Evolutionary conservation across 2,113 vertebrate genomes (phyloP), one percentile per base, ranked within the genome.

Genomic region (Myocastor coypus): DNA sequence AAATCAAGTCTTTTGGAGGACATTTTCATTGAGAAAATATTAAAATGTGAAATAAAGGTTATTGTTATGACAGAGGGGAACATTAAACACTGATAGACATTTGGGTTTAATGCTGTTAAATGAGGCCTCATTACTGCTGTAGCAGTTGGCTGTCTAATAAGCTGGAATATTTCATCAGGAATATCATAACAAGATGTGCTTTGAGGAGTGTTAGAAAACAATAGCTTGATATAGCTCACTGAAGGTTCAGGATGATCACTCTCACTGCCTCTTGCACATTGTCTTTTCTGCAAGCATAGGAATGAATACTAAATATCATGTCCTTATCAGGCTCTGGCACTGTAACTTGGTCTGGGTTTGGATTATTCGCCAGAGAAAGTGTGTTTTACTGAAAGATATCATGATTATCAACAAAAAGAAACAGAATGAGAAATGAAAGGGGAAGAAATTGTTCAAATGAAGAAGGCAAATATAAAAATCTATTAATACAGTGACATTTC

Each of bases 91-190:
- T 91, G 80, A 89, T 77, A 96, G 71, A 11, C 92, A 83, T 94
- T 97, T 96, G 52, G 75, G 63, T 86, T 96, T 97, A 96, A 96
- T 94, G 96, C 80, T 92, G 89, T 89, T 95, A 87, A 97, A 97
- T 95, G 86, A 94, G 42, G 22, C 89, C 66, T 71, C 66, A 94
- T 95, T 94, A 91, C 59, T 64, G 50, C 57, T 94, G 2, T 94
- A 95, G 93, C 69, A 96, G 59, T 92, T 96, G 90, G 32, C 94
- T 97, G 78, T 96, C 92, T 97, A 96, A 92, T 95, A 97, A 96
- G 73, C 94, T 94, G 34, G 82, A 81, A 86, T 97, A 94, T 95
- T 95, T 97, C 86, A 96, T 96, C 95, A 96, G 55, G 63, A 95
- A 92, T 97, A 96, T 96, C 92, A 94, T 91, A 97, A 95, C 78